Base-by-base conservation (phyloP, 2,113 vertebrate species). In the Rhabdomys dilectus region DNA sequence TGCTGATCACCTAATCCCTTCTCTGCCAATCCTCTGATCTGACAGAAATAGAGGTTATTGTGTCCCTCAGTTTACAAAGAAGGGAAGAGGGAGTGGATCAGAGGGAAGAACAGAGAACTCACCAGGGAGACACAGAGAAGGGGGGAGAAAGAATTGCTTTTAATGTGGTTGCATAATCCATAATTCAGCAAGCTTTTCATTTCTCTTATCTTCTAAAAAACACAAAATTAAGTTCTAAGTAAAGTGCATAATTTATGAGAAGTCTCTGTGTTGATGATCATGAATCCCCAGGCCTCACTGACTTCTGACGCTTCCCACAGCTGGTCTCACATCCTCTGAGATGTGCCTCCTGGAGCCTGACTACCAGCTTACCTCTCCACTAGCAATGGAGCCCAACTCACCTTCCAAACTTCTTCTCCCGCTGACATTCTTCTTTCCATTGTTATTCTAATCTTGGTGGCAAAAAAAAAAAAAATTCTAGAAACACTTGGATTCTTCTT, bases 171-270 rank as follows among this genome's bases (percentile, higher is more conserved):
- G 84, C 36, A 96, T 97, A 97, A 98, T 98, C 97, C 94, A 98
- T 98, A 98, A 98, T 97, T 98, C 95, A 98, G 91, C 84, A 97
- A 97, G 98, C 93, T 97, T 96, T 97, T 96, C 91, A 96, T 94
- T 97, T 94, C 82, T 97, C 89, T 98, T 97, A 97, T 97, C 91
- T 96, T 96, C 94, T 96, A 89, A 96, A 97, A 97, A 96, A 95
- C 96, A 96, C 29, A 66, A 97, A 98, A 97, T 98, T 97, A 97
- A 97, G 62, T 96, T 97, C 97, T 93, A 95, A 97, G 89, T 64
- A 97, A 98, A 98, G 95, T 95, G 91, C 89, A 97, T 98, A 97
- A 97, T 98, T 94, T 95, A 97, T 97, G 89, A 97, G 86, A 80
- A 58, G 78, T 87, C 81, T 97, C 92, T 93, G 66, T 48, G 92